Evolutionary conservation across 2,888 invertebrate species (phyloP), one percentile per base, ranked within the genome.

Genomic region (Eumerus sabulonum): DNA sequence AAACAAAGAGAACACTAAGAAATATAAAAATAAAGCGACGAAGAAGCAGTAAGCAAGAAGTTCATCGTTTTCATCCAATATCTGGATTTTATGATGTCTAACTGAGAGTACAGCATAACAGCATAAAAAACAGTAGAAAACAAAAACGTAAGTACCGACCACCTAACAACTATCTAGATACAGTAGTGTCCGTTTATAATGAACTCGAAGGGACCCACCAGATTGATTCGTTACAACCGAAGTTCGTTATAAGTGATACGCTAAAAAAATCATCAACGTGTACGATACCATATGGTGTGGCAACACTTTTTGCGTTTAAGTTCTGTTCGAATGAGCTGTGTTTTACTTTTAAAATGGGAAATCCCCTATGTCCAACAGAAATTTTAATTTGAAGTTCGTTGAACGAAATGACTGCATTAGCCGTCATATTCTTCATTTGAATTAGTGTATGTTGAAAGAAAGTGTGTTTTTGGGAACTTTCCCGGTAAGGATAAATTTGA

Each of bases 31-130:
- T 7, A 27, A 27, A 27, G 27, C 2, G 27, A 27, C n/a, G 36
- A 19, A 38, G 54, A 3, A 59, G 27, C 7, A 51, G 12, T 19
- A 48, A 44, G 45, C 45, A 51, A 63, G 57, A 66, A 73, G 57
- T 59, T 63, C 66, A 67, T 67, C 62, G 57, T 66, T 35, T 66
- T 36, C 44, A 50, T 19, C 50, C 19, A 67, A 40, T 60, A 72
- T 67, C 62, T 77, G 77, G 67, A 59, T 73, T 73, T 67, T 77
- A 73, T 77, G 73, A 77, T 77, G 73, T 73, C 50, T 67, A 38
- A 73, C 53, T 77, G 63, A 73, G 57, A 47, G 47, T 67, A 47
- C 14, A 53, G 36, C 44, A 36, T 27, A 62, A 27, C 7, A 27
- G 27, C 27, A 27, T 7, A 27, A 2, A 36, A 38, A 62, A n/a